Evolutionary conservation across 2,113 vertebrate genomes (phyloP).

Genomic region (Paramormyrops kingsleyae): DNA sequence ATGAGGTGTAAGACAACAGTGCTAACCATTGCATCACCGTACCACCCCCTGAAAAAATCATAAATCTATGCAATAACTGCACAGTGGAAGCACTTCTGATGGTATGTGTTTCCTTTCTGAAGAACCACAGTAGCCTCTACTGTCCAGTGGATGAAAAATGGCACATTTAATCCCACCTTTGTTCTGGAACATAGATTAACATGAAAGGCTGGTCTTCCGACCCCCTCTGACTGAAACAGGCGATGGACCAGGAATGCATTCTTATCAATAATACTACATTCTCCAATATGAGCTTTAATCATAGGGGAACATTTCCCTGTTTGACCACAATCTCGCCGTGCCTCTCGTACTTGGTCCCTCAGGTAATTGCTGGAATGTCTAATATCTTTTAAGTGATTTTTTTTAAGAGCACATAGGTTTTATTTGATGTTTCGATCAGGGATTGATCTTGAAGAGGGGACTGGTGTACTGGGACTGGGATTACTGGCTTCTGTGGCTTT

Average conservation of each 20-base stretch:
- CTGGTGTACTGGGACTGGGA: constrained; percentile 94
- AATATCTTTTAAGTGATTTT: constrained; percentile 88
- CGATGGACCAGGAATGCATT: constrained; percentile 49
- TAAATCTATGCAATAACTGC: not conserved
- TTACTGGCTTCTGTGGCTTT: constrained; percentile 99
- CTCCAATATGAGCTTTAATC: constrained; percentile 74
- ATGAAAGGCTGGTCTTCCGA: constrained; percentile 72
- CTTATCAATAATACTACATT: constrained; percentile 78
- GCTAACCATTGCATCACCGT: not conserved
- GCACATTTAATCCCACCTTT: constrained; percentile 66
- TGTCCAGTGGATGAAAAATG: constrained; percentile 59
- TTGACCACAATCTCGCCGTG: constrained; percentile 72
- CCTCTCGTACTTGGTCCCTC: constrained; percentile 55
- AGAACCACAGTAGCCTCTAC: constrained; percentile 44
- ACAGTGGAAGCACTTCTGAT: not conserved
- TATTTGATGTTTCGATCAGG: constrained; percentile 98
- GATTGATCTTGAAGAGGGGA: constrained; percentile 95
- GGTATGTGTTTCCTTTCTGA: not conserved
- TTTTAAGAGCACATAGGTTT: constrained; percentile 75
- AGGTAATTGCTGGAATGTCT: constrained; percentile 71
- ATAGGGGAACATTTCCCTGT: constrained; percentile 70
- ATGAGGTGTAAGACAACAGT: too few species aligned
- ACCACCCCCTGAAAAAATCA: not conserved
- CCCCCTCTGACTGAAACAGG: constrained; percentile 53
- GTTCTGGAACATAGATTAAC: constrained; percentile 71